Conservation (phyloP, 2,888 invertebrate genomes). For the Melitaea athalia region DNA sequence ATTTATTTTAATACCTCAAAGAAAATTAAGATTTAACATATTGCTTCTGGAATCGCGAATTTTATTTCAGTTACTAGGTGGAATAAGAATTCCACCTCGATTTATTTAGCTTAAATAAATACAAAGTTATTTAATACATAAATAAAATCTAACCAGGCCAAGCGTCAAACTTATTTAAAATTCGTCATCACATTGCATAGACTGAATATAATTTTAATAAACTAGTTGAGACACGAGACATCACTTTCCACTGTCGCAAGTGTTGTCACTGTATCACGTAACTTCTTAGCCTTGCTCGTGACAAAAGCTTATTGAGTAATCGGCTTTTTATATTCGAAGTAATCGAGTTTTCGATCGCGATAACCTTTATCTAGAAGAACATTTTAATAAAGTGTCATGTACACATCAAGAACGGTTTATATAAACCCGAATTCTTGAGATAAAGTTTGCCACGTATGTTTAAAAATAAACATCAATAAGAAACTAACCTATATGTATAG, state of each 20-base stretch:
- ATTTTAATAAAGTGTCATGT: conserved; percentile 13
- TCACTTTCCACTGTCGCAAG: conserved; percentile 8
- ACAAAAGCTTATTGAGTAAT: conserved; percentile 48
- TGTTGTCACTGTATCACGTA: conserved; percentile 53
- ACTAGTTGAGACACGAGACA: conserved; percentile 9
- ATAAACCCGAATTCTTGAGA: neutral
- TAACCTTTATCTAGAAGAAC: conserved; percentile 31
- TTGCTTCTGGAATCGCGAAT: too few relatives aligned
- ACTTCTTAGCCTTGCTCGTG: conserved; percentile 56
- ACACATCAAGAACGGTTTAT: neutral
- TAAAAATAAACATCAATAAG: neutral
- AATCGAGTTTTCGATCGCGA: conserved; percentile 40
- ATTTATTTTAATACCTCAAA: too few relatives aligned
- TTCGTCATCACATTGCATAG: conserved; percentile 1
- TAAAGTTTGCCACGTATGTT: neutral
- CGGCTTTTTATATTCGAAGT: conserved; percentile 43
- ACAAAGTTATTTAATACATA: neutral
- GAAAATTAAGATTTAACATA: too few relatives aligned
- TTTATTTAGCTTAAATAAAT: too few relatives aligned
- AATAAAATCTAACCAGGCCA: neutral
- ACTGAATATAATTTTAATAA: neutral
- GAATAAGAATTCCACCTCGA: too few relatives aligned
- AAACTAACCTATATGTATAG: too few relatives aligned
- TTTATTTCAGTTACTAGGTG: too few relatives aligned
- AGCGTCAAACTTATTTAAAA: neutral